phyloP scores from a whole-genome alignment of 2,113 vertebrate species.

The Ophiodon elongatus region DNA sequence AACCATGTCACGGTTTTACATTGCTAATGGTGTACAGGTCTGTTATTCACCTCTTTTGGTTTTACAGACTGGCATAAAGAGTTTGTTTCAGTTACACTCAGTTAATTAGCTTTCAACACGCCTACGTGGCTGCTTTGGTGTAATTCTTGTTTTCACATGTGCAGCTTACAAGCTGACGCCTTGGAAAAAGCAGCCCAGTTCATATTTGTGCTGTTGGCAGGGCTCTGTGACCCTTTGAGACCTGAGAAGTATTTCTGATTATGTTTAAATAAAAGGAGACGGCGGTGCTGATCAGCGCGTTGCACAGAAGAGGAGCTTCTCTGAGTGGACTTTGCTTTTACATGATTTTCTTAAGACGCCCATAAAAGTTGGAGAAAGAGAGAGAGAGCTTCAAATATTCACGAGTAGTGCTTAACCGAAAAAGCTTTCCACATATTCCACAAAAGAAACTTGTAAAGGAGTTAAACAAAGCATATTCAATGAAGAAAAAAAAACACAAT shows the following conservation, averaged over 20 bases:
- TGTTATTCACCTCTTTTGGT: conserved; percentile 28
- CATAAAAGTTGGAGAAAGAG: conserved; percentile 36
- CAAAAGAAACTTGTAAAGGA: conserved; percentile 31
- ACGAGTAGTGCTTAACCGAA: conserved; percentile 23
- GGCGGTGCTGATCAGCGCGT: conserved; percentile 29
- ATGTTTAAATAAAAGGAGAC: conserved; percentile 50
- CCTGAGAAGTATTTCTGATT: conserved; percentile 48
- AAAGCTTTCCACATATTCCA: conserved; percentile 16
- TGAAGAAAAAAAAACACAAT: not conserved
- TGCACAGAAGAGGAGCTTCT: conserved; percentile 20
- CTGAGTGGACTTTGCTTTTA: conserved; percentile 38
- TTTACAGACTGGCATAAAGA: conserved; percentile 34
- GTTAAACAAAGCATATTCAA: not conserved
- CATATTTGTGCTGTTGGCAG: conserved; percentile 39
- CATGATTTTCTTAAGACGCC: conserved; percentile 33
- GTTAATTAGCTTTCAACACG: conserved; percentile 48
- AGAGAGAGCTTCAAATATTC: conserved; percentile 40
- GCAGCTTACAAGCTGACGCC: conserved; percentile 3
- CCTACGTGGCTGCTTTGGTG: conserved; percentile 22
- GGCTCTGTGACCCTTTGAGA: conserved; percentile 38
- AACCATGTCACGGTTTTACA: conserved; percentile 20
- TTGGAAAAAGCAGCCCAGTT: conserved; percentile 28
- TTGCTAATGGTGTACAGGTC: conserved; percentile 13
- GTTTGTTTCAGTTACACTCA: conserved; percentile 30
- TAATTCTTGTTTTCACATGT: conserved; percentile 33